Evolutionary conservation across 2,888 invertebrate genomes (phyloP), one percentile per base, ranked within the genome.

Genomic region (Hypsopygia costalis): DNA sequence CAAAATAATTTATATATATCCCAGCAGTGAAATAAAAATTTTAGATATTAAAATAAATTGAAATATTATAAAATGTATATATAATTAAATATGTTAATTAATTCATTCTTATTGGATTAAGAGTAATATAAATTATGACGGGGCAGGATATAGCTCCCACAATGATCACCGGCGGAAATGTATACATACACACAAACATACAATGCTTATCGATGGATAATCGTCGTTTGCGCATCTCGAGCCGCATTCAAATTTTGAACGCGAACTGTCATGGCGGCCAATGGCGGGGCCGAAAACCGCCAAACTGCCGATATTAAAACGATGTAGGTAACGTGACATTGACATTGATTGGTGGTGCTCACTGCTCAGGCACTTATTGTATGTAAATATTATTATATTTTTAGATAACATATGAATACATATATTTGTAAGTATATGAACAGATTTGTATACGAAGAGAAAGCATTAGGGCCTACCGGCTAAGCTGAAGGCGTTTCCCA

Each of bases 241-340:
- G 53, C 58, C 78, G 81, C 81, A 86, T 87, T 87, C 81, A 87
- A 87, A 87, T 83, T 85, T 82, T 67, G 78, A 80, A 71, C 71
- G 69, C 67, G 55, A 70, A 78, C 77, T 70, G 77, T 81, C 81
- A 81, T 81, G 78, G 79, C 81, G 70, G 72, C 75, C 67, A 60
- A 67, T 59, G 62, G 55, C 60, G 63, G 64, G 60, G 65, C 69
- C 72, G 70, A 66, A 77, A 78, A 73, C 66, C 61, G 52, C 55
- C 51, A 56, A 56, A 55, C 51, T 46, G 56, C 56, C 63, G 60
- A 64, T 70, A 67, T 68, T 62, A 69, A 66, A 62, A 63, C 63
- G 58, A 60, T 59, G 49, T 57, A 60, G 58, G 49, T 57, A 52
- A 66, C 59, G 62, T 65, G 73, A 69, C 76, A 76, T 72, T 83